Conservation (phyloP, 2,888 invertebrate genomes). For the Temnothorax ravouxi region DNA sequence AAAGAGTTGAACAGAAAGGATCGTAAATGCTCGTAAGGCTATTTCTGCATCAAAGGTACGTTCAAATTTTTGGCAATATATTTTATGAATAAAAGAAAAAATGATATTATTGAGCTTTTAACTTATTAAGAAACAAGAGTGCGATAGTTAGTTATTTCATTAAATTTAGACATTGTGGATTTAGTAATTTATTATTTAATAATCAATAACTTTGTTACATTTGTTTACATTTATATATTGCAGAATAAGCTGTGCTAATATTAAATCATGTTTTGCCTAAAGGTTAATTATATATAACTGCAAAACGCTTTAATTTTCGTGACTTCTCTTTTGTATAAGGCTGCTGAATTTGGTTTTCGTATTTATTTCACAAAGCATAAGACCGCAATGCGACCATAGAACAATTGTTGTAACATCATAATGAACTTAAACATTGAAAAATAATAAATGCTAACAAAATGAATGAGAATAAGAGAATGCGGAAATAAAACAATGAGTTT, state of each 20-base stretch:
- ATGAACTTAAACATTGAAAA: background rate
- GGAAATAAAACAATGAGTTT: too few relatives aligned
- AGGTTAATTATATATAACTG: background rate
- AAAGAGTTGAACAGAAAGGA: conserved; percentile 23
- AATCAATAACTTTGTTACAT: background rate
- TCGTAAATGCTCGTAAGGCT: background rate
- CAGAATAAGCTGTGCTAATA: background rate
- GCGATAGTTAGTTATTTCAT: background rate
- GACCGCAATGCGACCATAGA: background rate
- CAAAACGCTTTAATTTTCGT: background rate
- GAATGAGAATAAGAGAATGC: too few relatives aligned
- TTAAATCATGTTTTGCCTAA: background rate
- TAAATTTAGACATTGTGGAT: background rate
- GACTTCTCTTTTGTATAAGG: conserved; percentile 7
- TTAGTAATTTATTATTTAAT: background rate
- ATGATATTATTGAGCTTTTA: background rate
- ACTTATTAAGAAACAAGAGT: background rate
- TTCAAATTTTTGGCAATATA: background rate
- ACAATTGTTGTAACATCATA: background rate
- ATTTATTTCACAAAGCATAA: background rate
- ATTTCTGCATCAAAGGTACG: background rate
- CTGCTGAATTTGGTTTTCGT: background rate
- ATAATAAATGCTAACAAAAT: background rate
- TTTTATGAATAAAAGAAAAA: background rate
- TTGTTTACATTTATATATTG: background rate